Evolutionary conservation across 1,140 invertebrate genomes (phyloP).

Genomic region (Dolichoris vasculosae): DNA sequence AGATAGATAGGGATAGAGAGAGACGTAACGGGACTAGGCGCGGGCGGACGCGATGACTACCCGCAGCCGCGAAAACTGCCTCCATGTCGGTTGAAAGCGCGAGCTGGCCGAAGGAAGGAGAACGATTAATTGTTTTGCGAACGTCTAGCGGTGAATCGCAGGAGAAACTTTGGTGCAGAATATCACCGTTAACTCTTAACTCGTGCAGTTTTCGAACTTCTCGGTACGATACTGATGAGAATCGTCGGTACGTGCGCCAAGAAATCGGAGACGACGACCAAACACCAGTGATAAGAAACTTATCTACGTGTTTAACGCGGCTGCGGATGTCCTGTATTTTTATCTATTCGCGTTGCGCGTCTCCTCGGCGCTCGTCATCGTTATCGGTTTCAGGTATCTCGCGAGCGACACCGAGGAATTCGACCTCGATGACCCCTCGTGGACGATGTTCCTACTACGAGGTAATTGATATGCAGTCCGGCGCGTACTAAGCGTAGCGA

Average conservation of each 20-base stretch:
- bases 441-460: background rate
- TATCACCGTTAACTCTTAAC: constrained; percentile 39
- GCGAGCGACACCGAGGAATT: background rate
- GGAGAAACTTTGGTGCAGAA: background rate
- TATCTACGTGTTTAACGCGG: background rate
- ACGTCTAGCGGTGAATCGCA: constrained; percentile 45
- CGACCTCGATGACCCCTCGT: background rate
- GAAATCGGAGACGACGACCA: background rate
- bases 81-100: background rate
- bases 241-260: background rate
- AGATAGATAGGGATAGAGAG: background rate
- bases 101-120: background rate
- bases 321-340: no score
- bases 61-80: background rate
- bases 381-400: background rate
- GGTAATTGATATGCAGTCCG: background rate
- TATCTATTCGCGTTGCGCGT: no score
- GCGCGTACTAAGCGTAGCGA: background rate
- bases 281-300: background rate
- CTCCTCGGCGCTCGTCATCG: background rate
- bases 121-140: constrained; percentile 51
- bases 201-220: constrained; percentile 48
- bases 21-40: background rate
- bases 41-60: background rate
- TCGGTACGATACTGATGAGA: constrained; percentile 1